Evolutionary conservation across 35 echinoderm and acorn worm species (phyloP).

Genomic region (Diadema setosum): DNA sequence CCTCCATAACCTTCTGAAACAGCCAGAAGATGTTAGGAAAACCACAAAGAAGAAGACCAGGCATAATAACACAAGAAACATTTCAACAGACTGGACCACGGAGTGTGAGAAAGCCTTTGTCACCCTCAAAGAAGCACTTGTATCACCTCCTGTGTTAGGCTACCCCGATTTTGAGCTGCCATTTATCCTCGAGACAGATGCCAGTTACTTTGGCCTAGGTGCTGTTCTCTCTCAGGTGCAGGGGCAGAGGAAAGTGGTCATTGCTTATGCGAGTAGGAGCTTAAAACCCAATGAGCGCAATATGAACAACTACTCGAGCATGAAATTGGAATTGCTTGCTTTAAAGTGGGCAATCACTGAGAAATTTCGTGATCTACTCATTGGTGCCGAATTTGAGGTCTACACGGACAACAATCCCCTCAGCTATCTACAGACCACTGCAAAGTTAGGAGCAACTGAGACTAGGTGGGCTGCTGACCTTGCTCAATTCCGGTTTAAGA

Average conservation of each 20-base stretch:
- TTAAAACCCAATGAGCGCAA: conserved; percentile 38
- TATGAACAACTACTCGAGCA: conserved; percentile 63
- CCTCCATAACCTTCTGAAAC: conserved; percentile 44
- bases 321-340: conserved; percentile 65
- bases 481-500: conserved; percentile 38
- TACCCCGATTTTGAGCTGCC: conserved; percentile 4
- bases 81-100: neutral
- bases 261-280: conserved; percentile 64
- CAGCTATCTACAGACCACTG: conserved; percentile 35
- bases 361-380: conserved; percentile 60
- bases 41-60: neutral
- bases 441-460: conserved; percentile 65
- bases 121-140: conserved; percentile 3
- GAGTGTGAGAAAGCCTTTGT: conserved; percentile 24
- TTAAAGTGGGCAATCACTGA: conserved; percentile 70
- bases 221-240: conserved; percentile 65
- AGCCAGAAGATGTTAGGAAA: neutral
- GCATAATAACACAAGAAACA: neutral
- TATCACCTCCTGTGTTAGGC: neutral
- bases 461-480: conserved; percentile 56
- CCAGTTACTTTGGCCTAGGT: conserved; percentile 41
- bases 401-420: conserved; percentile 82
- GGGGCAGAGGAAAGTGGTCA: neutral
- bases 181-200: conserved; percentile 53
- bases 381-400: conserved; percentile 37